A percentile compares a stretch with the other conserved stretches of the same genome.
phyloP scores from a whole-genome alignment of 2,797 vertebrate genomes.

The Cynopterus sphinx region DNA sequence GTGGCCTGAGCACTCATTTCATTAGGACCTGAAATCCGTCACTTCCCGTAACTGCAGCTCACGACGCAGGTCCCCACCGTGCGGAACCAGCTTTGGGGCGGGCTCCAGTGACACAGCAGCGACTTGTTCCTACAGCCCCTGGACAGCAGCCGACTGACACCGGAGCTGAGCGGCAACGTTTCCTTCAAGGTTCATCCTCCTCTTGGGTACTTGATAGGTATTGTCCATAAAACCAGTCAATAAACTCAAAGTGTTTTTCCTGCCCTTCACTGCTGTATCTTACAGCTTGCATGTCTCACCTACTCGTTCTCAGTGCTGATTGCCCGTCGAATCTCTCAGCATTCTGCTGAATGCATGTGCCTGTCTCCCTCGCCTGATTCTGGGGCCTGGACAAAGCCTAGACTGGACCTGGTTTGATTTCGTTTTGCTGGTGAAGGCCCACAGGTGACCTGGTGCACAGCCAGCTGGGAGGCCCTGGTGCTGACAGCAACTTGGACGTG shows the following conservation, averaged over 20 bases:
- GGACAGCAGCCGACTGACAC: not conserved
- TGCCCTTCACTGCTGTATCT: not conserved
- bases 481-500: not conserved
- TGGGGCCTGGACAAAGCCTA: not conserved
- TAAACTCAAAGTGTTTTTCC: not conserved
- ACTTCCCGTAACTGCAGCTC: fast-evolving
- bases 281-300: not conserved
- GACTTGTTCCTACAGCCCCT: not conserved
- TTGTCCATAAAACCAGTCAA: not conserved
- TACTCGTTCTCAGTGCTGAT: fast-evolving
- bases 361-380: not conserved
- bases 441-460: not conserved
- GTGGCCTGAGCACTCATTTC: not conserved
- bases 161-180: not conserved
- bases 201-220: not conserved
- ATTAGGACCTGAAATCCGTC: too few species aligned
- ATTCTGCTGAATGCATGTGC: too few species aligned
- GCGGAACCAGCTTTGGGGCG: fast-evolving
- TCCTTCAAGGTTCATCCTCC: not conserved
- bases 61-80: fast-evolving
- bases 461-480: not conserved
- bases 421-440: not conserved
- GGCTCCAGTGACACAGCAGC: not conserved
- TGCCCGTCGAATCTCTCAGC: fast-evolving
- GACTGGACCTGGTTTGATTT: not conserved